Base-by-base conservation (phyloP, 1,140 invertebrate genomes). In the Drosophila sechellia region DNA sequence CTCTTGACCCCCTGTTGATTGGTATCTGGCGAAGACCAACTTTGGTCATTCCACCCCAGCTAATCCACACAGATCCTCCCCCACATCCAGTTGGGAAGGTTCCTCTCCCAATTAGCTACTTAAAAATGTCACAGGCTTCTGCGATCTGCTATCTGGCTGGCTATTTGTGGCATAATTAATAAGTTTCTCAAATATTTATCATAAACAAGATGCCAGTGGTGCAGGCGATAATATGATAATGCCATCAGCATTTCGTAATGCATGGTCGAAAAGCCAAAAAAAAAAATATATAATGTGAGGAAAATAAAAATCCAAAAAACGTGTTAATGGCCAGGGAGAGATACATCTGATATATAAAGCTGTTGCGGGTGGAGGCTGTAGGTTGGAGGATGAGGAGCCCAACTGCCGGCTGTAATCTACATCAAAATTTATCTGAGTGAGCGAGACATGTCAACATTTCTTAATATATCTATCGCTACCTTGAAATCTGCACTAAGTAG, bases 381-480 rank as follows among this genome's bases (percentile, higher is more conserved):
- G 20, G 42, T n/a, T 40, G n/a, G 39, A 15, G 4, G 39, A 15
- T 15, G 13, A n/a, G 17, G 15, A 15, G 35, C 15, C 49, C 45
- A 53, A 52, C 61, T 46, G 66, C 70, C 42, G 37, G 40, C 49
- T 57, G 79, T 68, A 89, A 89, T 89, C 84, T 89, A 84, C 84
- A 89, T 89, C 84, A 89, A 89, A 89, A 89, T 89, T 89, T 89
- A 89, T 89, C 84, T 79, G 71, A 83, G 79, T 86, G 83, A 86
- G 83, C 83, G 79, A 87, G 83, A 89, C 83, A 89, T 87, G 83
- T 87, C 83, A 87, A 83, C 83, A 87, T 89, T 87, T 87, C 83
- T 87, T 89, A 86, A 87, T 87, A 89, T 86, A 89, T 87, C 84
- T 87, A 87, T 87, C 83, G 83, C 58, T 87, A 87, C 84, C 84